Evolutionary conservation across 2,888 invertebrate species (phyloP).

Genomic region (Deilephila elpenor): DNA sequence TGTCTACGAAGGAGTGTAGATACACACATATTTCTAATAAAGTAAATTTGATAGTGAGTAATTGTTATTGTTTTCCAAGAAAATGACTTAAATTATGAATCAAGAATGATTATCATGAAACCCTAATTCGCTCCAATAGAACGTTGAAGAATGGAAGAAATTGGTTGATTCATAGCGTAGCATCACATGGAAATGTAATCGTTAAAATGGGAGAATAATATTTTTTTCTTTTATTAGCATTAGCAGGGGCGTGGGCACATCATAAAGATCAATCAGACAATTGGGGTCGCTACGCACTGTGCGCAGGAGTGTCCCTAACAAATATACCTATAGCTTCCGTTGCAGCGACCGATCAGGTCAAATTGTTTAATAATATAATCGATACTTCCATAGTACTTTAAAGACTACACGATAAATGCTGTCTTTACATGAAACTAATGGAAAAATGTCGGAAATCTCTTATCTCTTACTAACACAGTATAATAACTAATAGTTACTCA

Average conservation of each 20-base stretch:
- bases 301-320: conserved; percentile 79
- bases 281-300: conserved; percentile 77
- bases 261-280: conserved; percentile 83
- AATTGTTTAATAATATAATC: conserved; percentile 8
- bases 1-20: not conserved
- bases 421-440: not conserved
- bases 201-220: not conserved
- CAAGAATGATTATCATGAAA: not conserved
- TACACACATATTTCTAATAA: not conserved
- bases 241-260: conserved; percentile 67
- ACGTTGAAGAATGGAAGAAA: too few species aligned
- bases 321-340: conserved; percentile 41
- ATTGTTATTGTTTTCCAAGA: not conserved
- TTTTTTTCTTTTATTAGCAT: conserved; percentile 30
- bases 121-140: too few species aligned
- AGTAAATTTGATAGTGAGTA: not conserved
- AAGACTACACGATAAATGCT: not conserved
- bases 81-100: not conserved
- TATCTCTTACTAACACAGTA: too few species aligned
- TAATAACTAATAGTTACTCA: too few species aligned
- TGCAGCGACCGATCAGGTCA: conserved; percentile 13
- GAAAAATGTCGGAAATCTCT: not conserved
- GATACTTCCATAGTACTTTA: not conserved
- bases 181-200: not conserved
- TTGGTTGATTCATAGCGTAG: too few species aligned